These are phyloP conservation scores for Pseudonaja textilis DNA, from an alignment of 2,113 vertebrate species.

Conservation along the genomic window DNA sequence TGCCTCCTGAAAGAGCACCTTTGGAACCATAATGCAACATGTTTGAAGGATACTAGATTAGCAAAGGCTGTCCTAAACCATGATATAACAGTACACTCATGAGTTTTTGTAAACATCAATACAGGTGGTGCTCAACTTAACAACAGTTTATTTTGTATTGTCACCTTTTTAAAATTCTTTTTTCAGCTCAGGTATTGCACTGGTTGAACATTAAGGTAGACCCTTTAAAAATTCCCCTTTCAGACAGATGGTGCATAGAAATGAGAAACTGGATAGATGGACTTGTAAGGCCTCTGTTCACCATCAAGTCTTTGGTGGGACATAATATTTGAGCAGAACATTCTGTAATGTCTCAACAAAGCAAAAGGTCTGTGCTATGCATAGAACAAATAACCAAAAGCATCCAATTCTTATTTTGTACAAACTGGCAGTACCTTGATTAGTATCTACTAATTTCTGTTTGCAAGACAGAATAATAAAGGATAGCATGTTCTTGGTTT, in stretches of 20 bases:
- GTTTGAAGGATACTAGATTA: not conserved
- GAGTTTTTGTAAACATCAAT: not conserved
- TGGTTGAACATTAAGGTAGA: not conserved
- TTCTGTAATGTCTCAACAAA: not conserved
- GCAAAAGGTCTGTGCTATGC: not conserved
- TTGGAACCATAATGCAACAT: not conserved
- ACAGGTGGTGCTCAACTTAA: no score
- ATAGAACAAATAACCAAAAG: not conserved
- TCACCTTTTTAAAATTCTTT: not conserved
- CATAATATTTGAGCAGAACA: not conserved
- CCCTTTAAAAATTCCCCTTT: not conserved
- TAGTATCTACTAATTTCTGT: not conserved
- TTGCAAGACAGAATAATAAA: not conserved
- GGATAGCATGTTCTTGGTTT: not conserved
- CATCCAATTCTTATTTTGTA: not conserved
- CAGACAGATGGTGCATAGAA: not conserved
- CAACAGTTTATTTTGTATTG: no score
- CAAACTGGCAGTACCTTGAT: not conserved
- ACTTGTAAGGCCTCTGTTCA: not conserved
- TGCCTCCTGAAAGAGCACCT: no score
- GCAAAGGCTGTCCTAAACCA: not conserved
- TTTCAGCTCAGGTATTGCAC: not conserved
- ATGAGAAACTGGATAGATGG: not conserved
- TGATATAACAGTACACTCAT: not conserved
- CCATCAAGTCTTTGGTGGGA: not conserved